A percentile compares a stretch with the other conserved stretches of the same genome.
phyloP scores from a whole-genome alignment of 2,113 vertebrate species.

The Nesoenas mayeri region DNA sequence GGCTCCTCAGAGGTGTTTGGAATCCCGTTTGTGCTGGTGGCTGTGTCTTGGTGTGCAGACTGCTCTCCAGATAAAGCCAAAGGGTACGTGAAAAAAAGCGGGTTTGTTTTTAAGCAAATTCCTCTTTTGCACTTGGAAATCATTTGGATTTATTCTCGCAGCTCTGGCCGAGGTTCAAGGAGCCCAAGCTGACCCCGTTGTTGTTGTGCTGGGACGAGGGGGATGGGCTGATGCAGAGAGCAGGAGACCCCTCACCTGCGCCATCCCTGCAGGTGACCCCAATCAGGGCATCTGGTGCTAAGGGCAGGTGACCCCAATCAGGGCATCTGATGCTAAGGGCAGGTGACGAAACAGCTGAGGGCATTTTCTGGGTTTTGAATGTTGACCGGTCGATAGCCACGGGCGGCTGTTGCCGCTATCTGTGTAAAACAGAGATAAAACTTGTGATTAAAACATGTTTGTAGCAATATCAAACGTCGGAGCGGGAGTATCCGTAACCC shows the following conservation, averaged over 20 bases:
- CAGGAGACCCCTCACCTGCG: not conserved
- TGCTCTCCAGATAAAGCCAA: conserved; percentile 32
- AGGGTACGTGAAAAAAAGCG: conserved; percentile 35
- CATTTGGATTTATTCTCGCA: not conserved
- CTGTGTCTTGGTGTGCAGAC: conserved; percentile 25
- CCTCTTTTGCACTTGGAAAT: not conserved
- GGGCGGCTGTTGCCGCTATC: not conserved
- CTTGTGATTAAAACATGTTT: not conserved
- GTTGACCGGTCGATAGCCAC: not conserved
- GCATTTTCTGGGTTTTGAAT: not conserved
- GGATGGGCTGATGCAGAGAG: not conserved
- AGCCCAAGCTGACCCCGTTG: not conserved
- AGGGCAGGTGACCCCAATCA: not conserved
- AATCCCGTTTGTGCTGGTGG: conserved; percentile 33
- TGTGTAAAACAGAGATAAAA: not conserved
- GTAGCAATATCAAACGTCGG: rapidly evolving
- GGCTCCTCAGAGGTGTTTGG: not conserved
- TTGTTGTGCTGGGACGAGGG: too few species aligned
- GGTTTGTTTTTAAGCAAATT: conserved; percentile 11
- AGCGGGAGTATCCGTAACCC: not conserved
- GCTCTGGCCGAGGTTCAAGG: not conserved
- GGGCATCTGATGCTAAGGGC: not conserved
- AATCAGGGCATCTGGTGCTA: not conserved
- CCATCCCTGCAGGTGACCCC: not conserved
- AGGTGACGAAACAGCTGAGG: not conserved